Evolutionary conservation across 2,797 vertebrate genomes (phyloP), one percentile per base, ranked within the genome.

Genomic region (Parauchenoglanis ngamensis): DNA sequence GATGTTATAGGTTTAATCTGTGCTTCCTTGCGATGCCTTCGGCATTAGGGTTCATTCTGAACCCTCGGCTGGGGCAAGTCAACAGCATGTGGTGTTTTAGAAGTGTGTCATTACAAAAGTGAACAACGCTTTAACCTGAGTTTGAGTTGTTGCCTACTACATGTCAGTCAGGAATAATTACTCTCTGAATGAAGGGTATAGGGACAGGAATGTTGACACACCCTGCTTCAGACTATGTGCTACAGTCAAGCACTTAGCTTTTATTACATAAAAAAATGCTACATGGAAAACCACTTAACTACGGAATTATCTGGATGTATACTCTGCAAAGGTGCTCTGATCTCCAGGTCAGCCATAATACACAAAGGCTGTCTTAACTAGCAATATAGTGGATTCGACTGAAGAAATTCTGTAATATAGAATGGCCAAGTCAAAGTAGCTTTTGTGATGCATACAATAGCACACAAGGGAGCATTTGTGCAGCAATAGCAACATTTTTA

Each of bases 191-290:
- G 84, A 87, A 89, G 65, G 11, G 61, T 19, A 68, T 19, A 76
- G 88, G 35, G 70, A 78, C 52, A 57, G 83, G 87, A 91, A 88
- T 86, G 87, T 72, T 28, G 89, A 73, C 91, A 84, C 86, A 77
- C 90, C 85, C 87, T 83, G 40, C 40, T 80, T 89, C 65, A 44
- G 87, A 61, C 61, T 87, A 49, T 87, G 65, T 72, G 57, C 44
- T 87, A 52, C 57, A 87, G 31, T 65, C 35, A 75, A 56, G 76
- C 19, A 65, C 83, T 87, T 83, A 87, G 17, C 78, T 85, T 77
- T 85, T 31, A 46, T 84, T 73, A 44, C 23, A 61, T 3, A 4
- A 61, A 31, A 31, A 86, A 83, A 77, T 86, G 68, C 70, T 31
- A 83, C 72, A 82, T 76, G 73, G 44, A 65, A 85, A 85, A 76